Conservation (phyloP, 2,888 invertebrate genomes). For the Priocnemis perturbator region DNA sequence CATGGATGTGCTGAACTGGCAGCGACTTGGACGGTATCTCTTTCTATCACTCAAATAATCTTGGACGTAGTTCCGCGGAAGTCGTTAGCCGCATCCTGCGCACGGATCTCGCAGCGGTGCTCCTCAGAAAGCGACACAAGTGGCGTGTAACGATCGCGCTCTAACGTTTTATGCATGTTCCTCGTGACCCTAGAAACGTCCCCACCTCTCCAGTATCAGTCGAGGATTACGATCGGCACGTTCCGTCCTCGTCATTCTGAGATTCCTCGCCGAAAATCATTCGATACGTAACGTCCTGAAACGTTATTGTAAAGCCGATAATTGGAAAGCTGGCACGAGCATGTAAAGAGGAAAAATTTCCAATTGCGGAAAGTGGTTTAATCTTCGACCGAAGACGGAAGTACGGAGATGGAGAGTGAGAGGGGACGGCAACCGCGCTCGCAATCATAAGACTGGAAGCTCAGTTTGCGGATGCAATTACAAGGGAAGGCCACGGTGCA, state of each 20-base stretch:
- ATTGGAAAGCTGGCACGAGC: too few relatives aligned
- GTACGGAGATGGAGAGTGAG: conserved; percentile 8
- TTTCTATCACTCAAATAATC: too few relatives aligned
- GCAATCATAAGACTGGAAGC: conserved; percentile 1
- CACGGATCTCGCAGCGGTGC: background rate
- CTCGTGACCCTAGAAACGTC: conserved; percentile 5
- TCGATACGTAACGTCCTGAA: conserved; percentile 1
- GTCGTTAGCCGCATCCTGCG: conserved; percentile 49
- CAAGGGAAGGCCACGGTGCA: conserved; percentile 10
- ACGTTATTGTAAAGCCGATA: background rate
- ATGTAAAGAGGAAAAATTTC: conserved; percentile 6
- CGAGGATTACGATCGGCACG: too few relatives aligned
- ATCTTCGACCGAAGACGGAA: background rate
- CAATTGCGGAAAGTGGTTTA: conserved; percentile 2
- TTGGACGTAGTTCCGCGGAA: background rate
- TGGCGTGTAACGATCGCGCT: conserved; percentile 42
- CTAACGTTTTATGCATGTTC: conserved; percentile 41
- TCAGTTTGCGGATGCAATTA: conserved; percentile 14
- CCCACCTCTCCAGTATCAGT: background rate
- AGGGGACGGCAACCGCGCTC: conserved; percentile 11
- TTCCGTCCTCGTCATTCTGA: too few relatives aligned
- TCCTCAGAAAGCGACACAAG: conserved; percentile 26
- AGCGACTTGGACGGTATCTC: too few relatives aligned
- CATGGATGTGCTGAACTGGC: background rate
- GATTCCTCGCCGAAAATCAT: too few relatives aligned